Percentiles rank a stretch among this genome's conserved stretches.
phyloP scores from a whole-genome alignment of 2,113 vertebrate species.

The Cnemophilus loriae region DNA sequence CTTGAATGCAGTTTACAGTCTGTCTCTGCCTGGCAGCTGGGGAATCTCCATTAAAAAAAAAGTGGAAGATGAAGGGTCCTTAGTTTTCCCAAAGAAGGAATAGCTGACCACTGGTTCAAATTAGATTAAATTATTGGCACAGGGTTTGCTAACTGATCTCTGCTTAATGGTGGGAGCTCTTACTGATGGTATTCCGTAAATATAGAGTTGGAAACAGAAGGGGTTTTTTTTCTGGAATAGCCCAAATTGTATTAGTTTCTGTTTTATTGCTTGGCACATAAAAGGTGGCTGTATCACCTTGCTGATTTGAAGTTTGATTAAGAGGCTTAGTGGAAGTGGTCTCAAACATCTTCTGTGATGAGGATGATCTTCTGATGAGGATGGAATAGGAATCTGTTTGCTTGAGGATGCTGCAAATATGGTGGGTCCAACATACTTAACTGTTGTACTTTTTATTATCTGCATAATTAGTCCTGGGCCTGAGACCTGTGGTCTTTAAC shows the following conservation, averaged over 20 bases:
- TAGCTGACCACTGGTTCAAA: not conserved
- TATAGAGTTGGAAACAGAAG: not conserved
- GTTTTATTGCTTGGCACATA: not conserved
- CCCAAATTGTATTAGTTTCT: not conserved
- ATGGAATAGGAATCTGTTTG: not conserved
- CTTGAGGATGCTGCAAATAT: not conserved
- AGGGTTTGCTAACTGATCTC: not conserved
- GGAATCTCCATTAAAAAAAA: not conserved
- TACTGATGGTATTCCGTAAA: not conserved
- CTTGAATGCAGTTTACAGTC: not conserved
- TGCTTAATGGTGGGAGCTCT: not conserved
- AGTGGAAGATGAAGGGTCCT: not conserved
- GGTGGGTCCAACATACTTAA: not conserved
- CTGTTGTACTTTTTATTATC: not conserved
- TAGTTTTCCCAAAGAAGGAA: not conserved
- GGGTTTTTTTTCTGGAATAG: not conserved
- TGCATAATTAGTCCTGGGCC: not conserved
- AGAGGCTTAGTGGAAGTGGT: not conserved
- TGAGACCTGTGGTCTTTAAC: not conserved
- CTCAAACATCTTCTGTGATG: accelerated
- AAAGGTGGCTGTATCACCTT: not conserved
- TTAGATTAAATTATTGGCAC: accelerated
- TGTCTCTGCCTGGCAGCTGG: not conserved
- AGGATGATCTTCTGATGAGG: too few relatives aligned
- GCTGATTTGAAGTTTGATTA: not conserved